phyloP scores from a whole-genome alignment of 2,797 vertebrate genomes.

The Pseudotriccus pelzelni region DNA sequence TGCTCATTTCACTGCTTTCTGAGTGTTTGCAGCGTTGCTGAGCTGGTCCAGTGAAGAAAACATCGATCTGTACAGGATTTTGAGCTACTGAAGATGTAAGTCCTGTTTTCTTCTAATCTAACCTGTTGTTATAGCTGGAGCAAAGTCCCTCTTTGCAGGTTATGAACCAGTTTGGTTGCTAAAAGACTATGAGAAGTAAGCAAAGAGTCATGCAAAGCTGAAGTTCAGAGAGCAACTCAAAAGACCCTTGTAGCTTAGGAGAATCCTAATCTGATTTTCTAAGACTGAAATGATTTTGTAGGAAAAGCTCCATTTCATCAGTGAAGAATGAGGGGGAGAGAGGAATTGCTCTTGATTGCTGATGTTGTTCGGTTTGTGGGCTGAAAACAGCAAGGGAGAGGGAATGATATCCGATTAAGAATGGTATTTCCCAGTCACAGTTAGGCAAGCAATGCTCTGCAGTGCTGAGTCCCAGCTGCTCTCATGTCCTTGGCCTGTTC shows the following conservation, averaged over 20 bases:
- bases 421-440: not conserved
- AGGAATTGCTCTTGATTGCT: not conserved
- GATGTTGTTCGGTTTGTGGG: not conserved
- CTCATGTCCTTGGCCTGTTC: not conserved
- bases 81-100: not conserved
- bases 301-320: not conserved
- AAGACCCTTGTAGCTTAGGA: not conserved
- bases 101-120: not conserved
- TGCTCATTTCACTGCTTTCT: not conserved
- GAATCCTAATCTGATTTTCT: not conserved
- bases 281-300: not conserved
- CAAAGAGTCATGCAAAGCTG: not conserved
- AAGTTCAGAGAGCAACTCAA: not conserved
- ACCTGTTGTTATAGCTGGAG: not conserved
- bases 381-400: not conserved
- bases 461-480: not conserved
- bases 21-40: not conserved
- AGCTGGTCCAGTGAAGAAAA: not conserved
- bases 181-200: not conserved
- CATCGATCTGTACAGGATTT: not conserved
- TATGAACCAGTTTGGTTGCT: not conserved
- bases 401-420: not conserved
- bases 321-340: not conserved
- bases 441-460: not conserved
- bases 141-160: not conserved